phyloP scores from a whole-genome alignment of 2,888 invertebrate genomes.

The Sabatieria punctata region DNA sequence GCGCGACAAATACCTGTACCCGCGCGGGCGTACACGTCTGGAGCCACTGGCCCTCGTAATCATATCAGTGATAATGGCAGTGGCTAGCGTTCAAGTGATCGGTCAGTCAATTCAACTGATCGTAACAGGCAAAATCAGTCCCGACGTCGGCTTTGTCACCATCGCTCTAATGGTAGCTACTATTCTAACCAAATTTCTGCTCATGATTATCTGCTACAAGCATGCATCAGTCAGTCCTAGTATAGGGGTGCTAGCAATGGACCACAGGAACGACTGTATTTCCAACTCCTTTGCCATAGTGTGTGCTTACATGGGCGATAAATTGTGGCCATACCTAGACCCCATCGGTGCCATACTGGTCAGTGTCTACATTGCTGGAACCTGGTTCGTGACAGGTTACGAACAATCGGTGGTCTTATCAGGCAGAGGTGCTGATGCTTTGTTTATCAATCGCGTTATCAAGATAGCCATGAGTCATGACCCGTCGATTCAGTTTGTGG shows the following conservation, averaged over 20 bases:
- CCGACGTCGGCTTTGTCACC: conserved; percentile 17
- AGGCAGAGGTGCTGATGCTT: conserved; percentile 25
- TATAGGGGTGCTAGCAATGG: conserved; percentile 34
- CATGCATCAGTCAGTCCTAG: conserved; percentile 25
- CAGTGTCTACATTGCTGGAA: conserved; percentile 35
- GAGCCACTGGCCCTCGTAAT: conserved; percentile 37
- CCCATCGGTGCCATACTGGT: conserved; percentile 39
- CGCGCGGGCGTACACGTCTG: conserved; percentile 36
- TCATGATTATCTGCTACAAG: conserved; percentile 24
- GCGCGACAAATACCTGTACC: conserved; percentile 35
- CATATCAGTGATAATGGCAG: conserved; percentile 37
- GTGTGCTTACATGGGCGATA: conserved; percentile 32
- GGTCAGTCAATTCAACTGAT: conserved; percentile 18
- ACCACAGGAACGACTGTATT: conserved; percentile 39
- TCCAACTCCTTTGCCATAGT: conserved; percentile 37
- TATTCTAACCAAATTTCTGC: conserved; percentile 19
- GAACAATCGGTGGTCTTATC: conserved; percentile 28
- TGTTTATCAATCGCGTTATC: conserved; percentile 30
- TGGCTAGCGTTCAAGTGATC: conserved; percentile 35
- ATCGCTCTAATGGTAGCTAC: conserved; percentile 26
- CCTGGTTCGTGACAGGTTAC: conserved; percentile 35
- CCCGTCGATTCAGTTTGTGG: conserved; percentile 27
- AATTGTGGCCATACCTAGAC: conserved; percentile 33
- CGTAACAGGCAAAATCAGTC: conserved; percentile 16
- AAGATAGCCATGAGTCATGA: conserved; percentile 29